Evolutionary conservation across 35 echinoderm and acorn worm species (phyloP).

Genomic region (Apostichopus californicus): DNA sequence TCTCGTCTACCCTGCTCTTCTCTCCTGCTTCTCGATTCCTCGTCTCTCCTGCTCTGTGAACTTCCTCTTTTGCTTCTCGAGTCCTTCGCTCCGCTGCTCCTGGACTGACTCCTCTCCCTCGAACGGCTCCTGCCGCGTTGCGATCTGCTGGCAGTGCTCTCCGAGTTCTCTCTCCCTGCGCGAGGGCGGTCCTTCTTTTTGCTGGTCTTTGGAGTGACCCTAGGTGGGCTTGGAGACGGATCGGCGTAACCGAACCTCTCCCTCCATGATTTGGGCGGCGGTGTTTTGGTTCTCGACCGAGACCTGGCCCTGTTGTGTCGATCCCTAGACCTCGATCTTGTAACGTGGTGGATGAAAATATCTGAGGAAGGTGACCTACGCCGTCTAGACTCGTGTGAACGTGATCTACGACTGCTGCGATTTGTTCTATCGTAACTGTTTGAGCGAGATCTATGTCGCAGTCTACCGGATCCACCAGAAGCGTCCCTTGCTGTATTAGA

Average conservation of each 20-base stretch:
- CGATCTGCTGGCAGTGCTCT: neutral
- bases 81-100: neutral
- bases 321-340: constrained; percentile 29
- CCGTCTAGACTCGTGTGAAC: neutral
- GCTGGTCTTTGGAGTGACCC: neutral
- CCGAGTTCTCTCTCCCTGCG: constrained; percentile 15
- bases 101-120: neutral
- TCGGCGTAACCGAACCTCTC: constrained; percentile 32
- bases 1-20: too few species aligned
- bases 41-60: neutral
- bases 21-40: neutral
- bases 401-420: neutral
- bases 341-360: neutral
- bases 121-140: constrained; percentile 3
- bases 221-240: constrained; percentile 13
- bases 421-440: neutral
- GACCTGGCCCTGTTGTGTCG: neutral
- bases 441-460: neutral
- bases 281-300: neutral
- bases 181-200: constrained; percentile 5
- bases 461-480: neutral
- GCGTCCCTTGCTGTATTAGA: neutral
- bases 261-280: constrained; percentile 2
- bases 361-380: constrained; percentile 16
- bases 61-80: constrained; percentile 1